phyloP scores from a whole-genome alignment of 2,113 vertebrate genomes.

The Mobula hypostoma region DNA sequence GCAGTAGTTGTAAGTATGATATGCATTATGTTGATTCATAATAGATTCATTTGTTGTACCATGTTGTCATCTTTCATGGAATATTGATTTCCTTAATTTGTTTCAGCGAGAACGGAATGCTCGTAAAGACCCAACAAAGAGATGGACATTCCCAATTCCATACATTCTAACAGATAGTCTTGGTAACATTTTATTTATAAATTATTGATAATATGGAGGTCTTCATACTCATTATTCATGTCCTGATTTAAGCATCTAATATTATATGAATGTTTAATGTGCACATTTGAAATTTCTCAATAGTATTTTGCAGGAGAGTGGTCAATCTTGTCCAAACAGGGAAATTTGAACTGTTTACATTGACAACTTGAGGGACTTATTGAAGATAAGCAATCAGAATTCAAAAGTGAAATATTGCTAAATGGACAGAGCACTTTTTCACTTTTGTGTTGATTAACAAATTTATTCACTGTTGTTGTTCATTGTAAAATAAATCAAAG shows the following conservation, averaged over 20 bases:
- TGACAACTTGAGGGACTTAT: background rate
- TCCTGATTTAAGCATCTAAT: background rate
- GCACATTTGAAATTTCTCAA: too few species aligned
- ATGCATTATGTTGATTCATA: background rate
- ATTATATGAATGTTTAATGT: background rate
- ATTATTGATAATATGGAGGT: background rate
- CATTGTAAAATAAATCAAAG: background rate
- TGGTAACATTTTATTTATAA: conserved; percentile 54
- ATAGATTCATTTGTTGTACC: background rate
- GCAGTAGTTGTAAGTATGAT: conserved; percentile 56
- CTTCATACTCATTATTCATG: background rate
- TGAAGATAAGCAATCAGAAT: background rate
- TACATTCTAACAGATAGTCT: conserved; percentile 79
- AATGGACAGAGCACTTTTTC: background rate
- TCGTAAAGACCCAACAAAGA: conserved; percentile 54
- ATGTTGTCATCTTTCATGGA: background rate
- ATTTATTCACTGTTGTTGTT: background rate
- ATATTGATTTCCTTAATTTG: conserved; percentile 42
- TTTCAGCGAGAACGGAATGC: conserved; percentile 59
- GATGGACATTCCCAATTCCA: conserved; percentile 79
- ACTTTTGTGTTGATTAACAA: background rate
- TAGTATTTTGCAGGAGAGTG: too few species aligned
- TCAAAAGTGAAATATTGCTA: background rate
- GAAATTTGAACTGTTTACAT: background rate
- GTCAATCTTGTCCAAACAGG: background rate